Conservation (phyloP, 2,797 vertebrate genomes). For the Lutjanus campechanus region DNA sequence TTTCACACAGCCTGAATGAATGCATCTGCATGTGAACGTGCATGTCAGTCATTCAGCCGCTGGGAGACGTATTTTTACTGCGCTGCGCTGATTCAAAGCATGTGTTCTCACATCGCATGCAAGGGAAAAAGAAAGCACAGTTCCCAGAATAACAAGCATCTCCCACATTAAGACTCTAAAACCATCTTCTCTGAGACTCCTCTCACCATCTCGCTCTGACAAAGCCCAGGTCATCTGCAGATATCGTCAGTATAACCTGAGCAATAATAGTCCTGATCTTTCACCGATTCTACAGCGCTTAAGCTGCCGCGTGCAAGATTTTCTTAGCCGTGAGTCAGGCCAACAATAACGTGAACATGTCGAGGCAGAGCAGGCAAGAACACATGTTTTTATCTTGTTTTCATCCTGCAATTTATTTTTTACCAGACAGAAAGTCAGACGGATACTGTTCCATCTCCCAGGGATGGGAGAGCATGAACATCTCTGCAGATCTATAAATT, state of each 20-base stretch:
- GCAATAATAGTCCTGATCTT: neutral
- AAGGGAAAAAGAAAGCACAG: slow-evolving; percentile 37
- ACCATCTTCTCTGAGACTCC: slow-evolving; percentile 15
- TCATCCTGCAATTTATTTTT: slow-evolving; percentile 19
- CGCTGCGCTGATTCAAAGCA: slow-evolving; percentile 63
- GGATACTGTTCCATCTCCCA: neutral
- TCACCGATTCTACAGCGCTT: slow-evolving; percentile 9
- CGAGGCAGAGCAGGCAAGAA: slow-evolving; percentile 8
- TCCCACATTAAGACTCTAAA: slow-evolving; percentile 33
- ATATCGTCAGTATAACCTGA: slow-evolving; percentile 10
- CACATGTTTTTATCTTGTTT: slow-evolving; percentile 33
- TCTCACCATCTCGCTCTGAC: slow-evolving; percentile 6
- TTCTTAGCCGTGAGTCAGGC: slow-evolving; percentile 10
- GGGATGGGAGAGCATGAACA: neutral
- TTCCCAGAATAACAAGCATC: slow-evolving; percentile 50
- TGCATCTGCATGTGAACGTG: slow-evolving; percentile 46
- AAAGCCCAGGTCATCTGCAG: slow-evolving; percentile 13
- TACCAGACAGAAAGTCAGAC: slow-evolving; percentile 3
- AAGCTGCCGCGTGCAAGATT: neutral
- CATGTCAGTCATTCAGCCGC: slow-evolving; percentile 52
- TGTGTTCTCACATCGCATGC: slow-evolving; percentile 61
- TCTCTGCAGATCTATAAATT: slow-evolving; percentile 39
- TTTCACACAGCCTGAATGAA: slow-evolving; percentile 49
- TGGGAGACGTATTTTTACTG: slow-evolving; percentile 63
- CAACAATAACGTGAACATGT: slow-evolving; percentile 4